phyloP scores from a whole-genome alignment of 2,888 invertebrate species.

The Cabera pusaria region DNA sequence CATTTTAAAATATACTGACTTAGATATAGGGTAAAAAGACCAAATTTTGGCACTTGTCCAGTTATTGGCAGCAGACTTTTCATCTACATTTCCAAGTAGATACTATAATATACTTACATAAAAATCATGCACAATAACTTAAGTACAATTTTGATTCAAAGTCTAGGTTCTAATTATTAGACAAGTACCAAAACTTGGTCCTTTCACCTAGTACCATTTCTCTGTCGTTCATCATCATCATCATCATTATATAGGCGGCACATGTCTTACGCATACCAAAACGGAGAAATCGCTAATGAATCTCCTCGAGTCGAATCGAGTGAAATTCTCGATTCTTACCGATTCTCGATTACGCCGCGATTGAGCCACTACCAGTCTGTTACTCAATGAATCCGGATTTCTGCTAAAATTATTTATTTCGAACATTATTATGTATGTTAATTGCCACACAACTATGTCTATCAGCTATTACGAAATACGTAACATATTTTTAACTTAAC shows the following conservation, averaged over 20 bases:
- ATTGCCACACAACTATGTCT: constrained; percentile 40
- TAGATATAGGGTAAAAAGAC: too few species aligned
- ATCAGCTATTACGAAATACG: constrained; percentile 38
- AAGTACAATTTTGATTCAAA: too few species aligned
- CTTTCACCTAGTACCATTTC: too few species aligned
- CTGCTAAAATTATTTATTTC: constrained; percentile 38
- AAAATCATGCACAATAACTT: too few species aligned
- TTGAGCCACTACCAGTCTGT: constrained; percentile 57
- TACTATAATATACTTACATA: too few species aligned
- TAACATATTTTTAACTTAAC: constrained; percentile 10
- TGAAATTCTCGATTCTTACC: constrained; percentile 49
- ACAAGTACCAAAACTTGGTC: too few species aligned
- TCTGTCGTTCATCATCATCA: too few species aligned
- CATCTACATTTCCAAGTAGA: too few species aligned
- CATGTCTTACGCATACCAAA: constrained; percentile 47
- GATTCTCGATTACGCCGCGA: constrained; percentile 46
- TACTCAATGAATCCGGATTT: constrained; percentile 52
- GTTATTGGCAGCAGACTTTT: too few species aligned
- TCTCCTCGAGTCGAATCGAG: constrained; percentile 41
- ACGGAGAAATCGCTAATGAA: constrained; percentile 40
- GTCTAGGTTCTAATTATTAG: too few species aligned
- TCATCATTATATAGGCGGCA: constrained; percentile 19
- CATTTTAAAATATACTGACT: too few species aligned
- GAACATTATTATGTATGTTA: constrained; percentile 36
- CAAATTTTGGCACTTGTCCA: too few species aligned